Evolutionary conservation across 1,140 invertebrate species (phyloP), one percentile per base, ranked within the genome.

Genomic region (Bemisia tabaci): DNA sequence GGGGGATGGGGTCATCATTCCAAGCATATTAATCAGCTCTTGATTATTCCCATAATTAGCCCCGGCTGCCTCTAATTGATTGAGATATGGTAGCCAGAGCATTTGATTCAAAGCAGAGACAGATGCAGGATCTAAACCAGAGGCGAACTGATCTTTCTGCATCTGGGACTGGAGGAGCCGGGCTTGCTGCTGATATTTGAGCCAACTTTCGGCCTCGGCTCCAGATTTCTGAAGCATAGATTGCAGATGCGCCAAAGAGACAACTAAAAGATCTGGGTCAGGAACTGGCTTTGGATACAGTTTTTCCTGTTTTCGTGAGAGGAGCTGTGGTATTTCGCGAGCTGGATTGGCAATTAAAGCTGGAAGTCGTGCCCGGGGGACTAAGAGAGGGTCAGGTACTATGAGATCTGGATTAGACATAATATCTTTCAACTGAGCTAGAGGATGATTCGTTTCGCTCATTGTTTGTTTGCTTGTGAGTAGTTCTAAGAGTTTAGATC

Each of bases 371-470:
- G 89, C 83, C 73, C 88, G 85, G 24, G 90, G 90, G 60, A 92
- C 85, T 63, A 91, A 74, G 65, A 92, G 78, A 12, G 89, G 89
- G 81, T 92, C 89, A 12, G 89, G 89, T 72, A 92, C 83, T 70
- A 85, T 82, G 71, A 87, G 82, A 59, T 84, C 83, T 1, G 84
- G 80, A 69, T 85, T 86, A 58, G 81, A 80, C 22, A 89, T 81
- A n/a, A 91, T 75, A 73, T 86, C 81, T 69, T 87, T 83, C 1
- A 91, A 78, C 73, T 92, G 88, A 62, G 83, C 84, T 9, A 89
- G 74, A 1, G 89, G 86, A n/a, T n/a, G n/a, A 74, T 85, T 84
- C 25, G 76, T 76, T 5, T 62, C 62, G 60, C 48, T 63, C 39
- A 27, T 2, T 12, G 77, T 72, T 73, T 74, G 67, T 77, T 77